Base-by-base conservation (phyloP, 64 coral and sea anemone genomes). In the Pocillopora damicornis region DNA sequence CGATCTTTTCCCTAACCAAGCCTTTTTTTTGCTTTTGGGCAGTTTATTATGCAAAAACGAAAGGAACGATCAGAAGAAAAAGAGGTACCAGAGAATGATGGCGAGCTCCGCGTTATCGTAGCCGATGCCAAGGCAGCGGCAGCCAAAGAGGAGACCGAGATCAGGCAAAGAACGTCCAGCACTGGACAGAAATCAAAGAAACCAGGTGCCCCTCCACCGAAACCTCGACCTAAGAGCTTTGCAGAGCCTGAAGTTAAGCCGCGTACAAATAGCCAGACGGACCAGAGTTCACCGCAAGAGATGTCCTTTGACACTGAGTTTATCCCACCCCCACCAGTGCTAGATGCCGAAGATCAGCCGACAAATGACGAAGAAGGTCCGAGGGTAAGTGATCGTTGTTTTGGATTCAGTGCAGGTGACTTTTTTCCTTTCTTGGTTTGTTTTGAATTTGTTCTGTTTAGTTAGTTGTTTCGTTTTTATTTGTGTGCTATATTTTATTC, bases 31-130 rank as follows among this genome's bases (percentile, higher is more conserved):
- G 9, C 69, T 14, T 59, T 17, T 51, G 2, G 42, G 42, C 7
- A 81, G 89, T 86, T 91, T 13, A 91, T 91, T 13, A 91, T 91
- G 89, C 59, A 91, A 65, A 81, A 75, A 73, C 89, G 89, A 13
- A 91, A 91, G 75, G 80, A 91, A 34, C 67, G 73, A 14, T 74
- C 82, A 14, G 80, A 86, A 20, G 59, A 75, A 9, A 37, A 17
- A 63, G n/a, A 66, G 42, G 61, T 78, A 7, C 89, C 69, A 10
- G 17, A 61, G 78, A 76, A 77, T 71, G 73, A 35, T n/a, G 89
- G 81, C 26, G 75, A 86, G 14, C 89, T 91, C 1, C 37, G 89
- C 8, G 76, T 35, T 20, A 83, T 86, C 25, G 89, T 91, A 37
- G 89, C 80, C 18, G 72, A 86, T 38, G 89, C 89, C 4, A 74